Conservation (phyloP, 2,113 vertebrate genomes). For the Ivindomyrus marchei region DNA sequence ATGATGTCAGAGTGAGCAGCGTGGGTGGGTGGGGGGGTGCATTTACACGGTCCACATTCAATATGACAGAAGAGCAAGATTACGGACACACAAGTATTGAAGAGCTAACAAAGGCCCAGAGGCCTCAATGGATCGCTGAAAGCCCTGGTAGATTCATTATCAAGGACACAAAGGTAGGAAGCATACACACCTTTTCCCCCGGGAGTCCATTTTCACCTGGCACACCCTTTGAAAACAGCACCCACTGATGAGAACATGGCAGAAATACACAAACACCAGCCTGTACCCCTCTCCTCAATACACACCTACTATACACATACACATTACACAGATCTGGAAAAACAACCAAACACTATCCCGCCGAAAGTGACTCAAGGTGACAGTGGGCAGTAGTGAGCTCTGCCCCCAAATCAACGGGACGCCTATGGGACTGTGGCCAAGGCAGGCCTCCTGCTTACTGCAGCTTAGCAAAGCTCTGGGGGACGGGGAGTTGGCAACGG, state of each 20-base stretch:
- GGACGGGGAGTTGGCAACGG: background rate
- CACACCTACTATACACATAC: background rate
- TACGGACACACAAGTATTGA: background rate
- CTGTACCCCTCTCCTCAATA: background rate
- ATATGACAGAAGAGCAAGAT: background rate
- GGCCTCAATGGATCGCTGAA: background rate
- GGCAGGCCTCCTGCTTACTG: background rate
- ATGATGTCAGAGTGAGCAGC: slow-evolving; percentile 31
- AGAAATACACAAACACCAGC: background rate
- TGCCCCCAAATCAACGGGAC: background rate
- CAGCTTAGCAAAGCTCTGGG: background rate
- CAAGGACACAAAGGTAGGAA: background rate
- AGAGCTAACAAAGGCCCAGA: background rate
- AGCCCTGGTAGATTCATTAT: background rate
- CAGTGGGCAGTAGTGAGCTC: background rate
- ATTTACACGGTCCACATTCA: background rate
- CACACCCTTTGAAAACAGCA: slow-evolving; percentile 51
- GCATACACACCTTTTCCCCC: slow-evolving; percentile 59
- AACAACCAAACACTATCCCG: background rate
- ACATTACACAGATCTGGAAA: background rate
- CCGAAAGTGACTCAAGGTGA: background rate
- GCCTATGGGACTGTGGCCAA: background rate
- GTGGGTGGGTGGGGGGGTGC: background rate
- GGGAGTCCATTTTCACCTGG: slow-evolving; percentile 60
- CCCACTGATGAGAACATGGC: background rate